These are phyloP conservation scores for Dasypus novemcinctus DNA, from an alignment of 2,113 vertebrate species.

Conservation along the genomic window DNA sequence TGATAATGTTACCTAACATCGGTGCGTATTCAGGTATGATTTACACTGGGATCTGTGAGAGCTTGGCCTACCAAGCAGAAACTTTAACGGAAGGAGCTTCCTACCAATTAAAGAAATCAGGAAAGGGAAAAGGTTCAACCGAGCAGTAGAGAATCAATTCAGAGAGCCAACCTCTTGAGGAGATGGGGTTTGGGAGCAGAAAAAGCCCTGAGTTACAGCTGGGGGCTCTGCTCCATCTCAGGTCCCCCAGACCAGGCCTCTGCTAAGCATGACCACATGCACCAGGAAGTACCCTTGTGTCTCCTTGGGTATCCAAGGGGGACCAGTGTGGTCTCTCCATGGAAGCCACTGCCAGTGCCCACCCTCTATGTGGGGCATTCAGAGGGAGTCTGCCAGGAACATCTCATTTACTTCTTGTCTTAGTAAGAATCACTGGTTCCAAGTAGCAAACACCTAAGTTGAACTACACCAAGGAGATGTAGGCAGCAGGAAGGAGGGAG, in stretches of 20 bases:
- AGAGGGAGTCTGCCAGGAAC: neutral
- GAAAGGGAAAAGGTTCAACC: neutral
- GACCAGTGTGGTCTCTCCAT: neutral
- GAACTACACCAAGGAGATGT: neutral
- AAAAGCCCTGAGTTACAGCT: neutral
- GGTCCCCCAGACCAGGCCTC: neutral
- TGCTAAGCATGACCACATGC: neutral
- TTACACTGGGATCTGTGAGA: neutral
- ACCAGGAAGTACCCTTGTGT: neutral
- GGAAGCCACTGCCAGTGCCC: neutral
- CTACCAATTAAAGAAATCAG: neutral
- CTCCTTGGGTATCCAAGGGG: neutral
- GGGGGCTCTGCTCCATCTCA: neutral
- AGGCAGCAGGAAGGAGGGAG: neutral
- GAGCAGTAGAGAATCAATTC: neutral
- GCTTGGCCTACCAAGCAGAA: neutral
- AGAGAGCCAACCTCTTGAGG: neutral
- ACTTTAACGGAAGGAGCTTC: neutral
- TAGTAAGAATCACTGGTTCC: neutral
- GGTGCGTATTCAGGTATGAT: neutral
- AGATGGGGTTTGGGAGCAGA: neutral
- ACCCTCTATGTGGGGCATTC: neutral
- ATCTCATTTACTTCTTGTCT: neutral
- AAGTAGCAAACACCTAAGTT: neutral
- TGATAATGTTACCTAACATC: neutral